Percentiles rank a stretch among this genome's conserved stretches.
phyloP scores from a whole-genome alignment of 1,140 invertebrate genomes.

The Mamestra configurata region DNA sequence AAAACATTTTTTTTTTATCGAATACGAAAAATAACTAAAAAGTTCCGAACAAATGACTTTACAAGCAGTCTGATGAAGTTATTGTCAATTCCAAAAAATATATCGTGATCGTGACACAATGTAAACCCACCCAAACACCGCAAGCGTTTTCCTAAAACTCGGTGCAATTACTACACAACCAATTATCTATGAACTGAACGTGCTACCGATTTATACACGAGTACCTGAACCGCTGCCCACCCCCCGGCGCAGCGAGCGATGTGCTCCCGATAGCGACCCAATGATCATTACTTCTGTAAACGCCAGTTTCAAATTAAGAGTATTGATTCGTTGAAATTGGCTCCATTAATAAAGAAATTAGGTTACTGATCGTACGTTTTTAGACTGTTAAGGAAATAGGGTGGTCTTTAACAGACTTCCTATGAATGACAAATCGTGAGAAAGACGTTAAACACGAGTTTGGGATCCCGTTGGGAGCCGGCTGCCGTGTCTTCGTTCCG shows the following conservation, averaged over 20 bases:
- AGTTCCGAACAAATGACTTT: no score
- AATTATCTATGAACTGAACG: conserved; percentile 31
- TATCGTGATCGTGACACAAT: conserved; percentile 25
- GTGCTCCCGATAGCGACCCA: neutral
- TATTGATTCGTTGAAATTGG: conserved; percentile 9
- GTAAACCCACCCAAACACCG: neutral
- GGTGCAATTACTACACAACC: conserved; percentile 34
- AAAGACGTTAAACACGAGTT: no score
- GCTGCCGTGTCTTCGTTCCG: no score
- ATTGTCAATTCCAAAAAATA: no score
- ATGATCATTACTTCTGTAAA: conserved; percentile 23
- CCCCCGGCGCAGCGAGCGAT: neutral
- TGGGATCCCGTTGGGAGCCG: no score
- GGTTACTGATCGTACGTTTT: neutral
- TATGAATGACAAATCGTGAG: no score
- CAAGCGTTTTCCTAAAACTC: conserved; percentile 36
- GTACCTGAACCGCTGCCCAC: neutral
- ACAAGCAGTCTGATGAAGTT: no score
- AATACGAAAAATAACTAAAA: no score
- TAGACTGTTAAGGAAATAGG: neutral
- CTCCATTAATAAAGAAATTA: neutral
- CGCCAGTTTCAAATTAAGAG: neutral
- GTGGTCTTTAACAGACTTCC: neutral
- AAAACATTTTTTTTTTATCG: no score
- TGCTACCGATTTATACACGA: conserved; percentile 20